phyloP scores from a whole-genome alignment of 2,888 invertebrate species.

The Mystacides longicornis region DNA sequence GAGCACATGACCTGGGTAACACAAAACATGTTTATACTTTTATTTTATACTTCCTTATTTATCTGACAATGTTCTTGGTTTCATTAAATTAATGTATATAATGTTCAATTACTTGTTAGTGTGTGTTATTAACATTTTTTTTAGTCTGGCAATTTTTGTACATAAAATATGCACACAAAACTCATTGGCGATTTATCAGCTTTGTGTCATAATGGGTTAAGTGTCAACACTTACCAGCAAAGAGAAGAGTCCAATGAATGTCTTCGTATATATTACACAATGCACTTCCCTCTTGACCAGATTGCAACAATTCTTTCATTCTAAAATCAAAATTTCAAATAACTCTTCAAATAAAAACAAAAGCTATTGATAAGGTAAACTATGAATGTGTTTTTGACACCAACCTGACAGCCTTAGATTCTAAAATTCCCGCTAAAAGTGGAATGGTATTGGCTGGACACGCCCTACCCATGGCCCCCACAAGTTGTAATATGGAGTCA shows the following conservation, averaged over 20 bases:
- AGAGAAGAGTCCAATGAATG: conserved; percentile 81
- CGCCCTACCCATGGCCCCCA: conserved; percentile 59
- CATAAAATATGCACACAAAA: too few relatives aligned
- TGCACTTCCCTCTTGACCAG: conserved; percentile 38
- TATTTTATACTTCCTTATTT: too few relatives aligned
- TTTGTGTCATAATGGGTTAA: too few relatives aligned
- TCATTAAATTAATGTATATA: too few relatives aligned
- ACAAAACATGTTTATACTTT: too few relatives aligned
- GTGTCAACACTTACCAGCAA: conserved; percentile 55
- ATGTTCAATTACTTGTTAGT: too few relatives aligned
- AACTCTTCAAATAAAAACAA: neutral
- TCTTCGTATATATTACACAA: conserved; percentile 74
- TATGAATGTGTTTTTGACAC: neutral
- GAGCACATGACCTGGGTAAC: conserved; percentile 54
- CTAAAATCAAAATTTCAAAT: conserved; percentile 27
- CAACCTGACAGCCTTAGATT: conserved; percentile 40
- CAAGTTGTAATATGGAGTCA: conserved; percentile 65
- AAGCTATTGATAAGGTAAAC: neutral
- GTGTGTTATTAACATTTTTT: too few relatives aligned
- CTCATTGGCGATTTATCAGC: too few relatives aligned
- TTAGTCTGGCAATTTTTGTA: too few relatives aligned
- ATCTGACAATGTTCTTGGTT: too few relatives aligned
- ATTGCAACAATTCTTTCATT: conserved; percentile 41
- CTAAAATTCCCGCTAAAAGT: conserved; percentile 58
- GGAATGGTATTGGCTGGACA: conserved; percentile 59